These are phyloP conservation scores for Steatornis caripensis DNA, from an alignment of 2,113 vertebrate species.

Conservation along the genomic window DNA sequence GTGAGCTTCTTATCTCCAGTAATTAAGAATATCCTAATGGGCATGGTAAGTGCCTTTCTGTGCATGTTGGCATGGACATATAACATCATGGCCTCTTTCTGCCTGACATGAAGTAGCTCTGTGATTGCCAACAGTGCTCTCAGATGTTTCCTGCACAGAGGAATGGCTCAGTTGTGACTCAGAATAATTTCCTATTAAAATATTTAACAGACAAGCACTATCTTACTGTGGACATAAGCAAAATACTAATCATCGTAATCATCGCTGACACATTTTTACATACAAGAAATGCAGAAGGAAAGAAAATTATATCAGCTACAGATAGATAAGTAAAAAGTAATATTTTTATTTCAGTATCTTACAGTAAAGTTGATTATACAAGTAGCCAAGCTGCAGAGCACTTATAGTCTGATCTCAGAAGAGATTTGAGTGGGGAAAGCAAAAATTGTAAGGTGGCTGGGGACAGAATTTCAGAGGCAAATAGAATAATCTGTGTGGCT, in stretches of 20 bases:
- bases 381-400: neutral
- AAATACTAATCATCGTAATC: neutral
- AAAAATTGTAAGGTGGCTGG: neutral
- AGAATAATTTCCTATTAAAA: conserved; percentile 36
- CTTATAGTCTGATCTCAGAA: neutral
- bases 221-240: neutral
- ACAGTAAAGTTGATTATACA: neutral
- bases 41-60: conserved; percentile 33
- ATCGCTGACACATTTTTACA: neutral
- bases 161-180: conserved; percentile 2
- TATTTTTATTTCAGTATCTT: neutral
- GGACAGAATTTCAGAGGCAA: neutral
- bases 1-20: conserved; percentile 49
- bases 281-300: neutral
- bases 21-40: conserved; percentile 57
- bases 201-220: conserved; percentile 9
- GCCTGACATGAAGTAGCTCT: neutral
- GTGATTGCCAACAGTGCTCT: conserved; percentile 8
- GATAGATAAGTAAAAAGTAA: neutral
- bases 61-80: conserved; percentile 30
- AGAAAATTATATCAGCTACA: neutral
- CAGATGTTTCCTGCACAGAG: neutral
- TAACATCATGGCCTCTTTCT: neutral
- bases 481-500: neutral
- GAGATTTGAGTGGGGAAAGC: neutral